Evolutionary conservation across 2,888 invertebrate genomes (phyloP).

Genomic region (Callyntrura guangdongensis): DNA sequence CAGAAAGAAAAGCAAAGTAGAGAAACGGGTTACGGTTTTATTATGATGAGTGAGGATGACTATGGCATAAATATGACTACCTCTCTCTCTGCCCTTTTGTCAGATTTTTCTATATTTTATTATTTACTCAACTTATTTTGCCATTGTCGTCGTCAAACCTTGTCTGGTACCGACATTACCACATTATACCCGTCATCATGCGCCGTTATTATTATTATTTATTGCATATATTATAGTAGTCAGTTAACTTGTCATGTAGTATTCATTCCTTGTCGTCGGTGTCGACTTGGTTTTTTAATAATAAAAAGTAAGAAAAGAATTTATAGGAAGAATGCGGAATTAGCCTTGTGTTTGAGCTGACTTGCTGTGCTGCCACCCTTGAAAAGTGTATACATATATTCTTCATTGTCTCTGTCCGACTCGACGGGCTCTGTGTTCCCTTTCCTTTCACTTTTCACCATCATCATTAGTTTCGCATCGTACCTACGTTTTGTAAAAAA

Average conservation of each 20-base stretch:
- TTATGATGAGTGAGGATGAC: too few species aligned
- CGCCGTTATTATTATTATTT: slow-evolving; percentile 26
- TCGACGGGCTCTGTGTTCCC: too few species aligned
- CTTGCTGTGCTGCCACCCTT: background rate
- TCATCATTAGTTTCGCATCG: too few species aligned
- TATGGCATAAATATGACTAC: too few species aligned
- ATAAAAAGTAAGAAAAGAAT: background rate
- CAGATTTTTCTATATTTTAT: slow-evolving; percentile 5
- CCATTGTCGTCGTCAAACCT: background rate
- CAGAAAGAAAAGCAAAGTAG: too few species aligned
- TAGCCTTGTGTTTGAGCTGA: background rate
- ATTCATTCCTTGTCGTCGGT: background rate
- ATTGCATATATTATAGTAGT: slow-evolving; percentile 23
- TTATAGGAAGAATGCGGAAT: slow-evolving; percentile 11
- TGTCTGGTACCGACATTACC: slow-evolving; percentile 4
- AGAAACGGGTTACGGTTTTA: too few species aligned
- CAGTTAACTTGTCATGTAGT: slow-evolving; percentile 25
- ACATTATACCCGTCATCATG: background rate
- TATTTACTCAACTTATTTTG: slow-evolving; percentile 22
- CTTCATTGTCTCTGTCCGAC: too few species aligned
- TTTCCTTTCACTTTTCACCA: too few species aligned
- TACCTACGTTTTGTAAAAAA: background rate
- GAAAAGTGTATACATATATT: background rate
- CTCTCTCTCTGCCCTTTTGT: too few species aligned
- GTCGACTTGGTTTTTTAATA: slow-evolving; percentile 2